Percentiles rank a stretch among this genome's conserved stretches.
These are phyloP conservation scores for Leptogaster cylindrica DNA, from an alignment of 2,888 invertebrate species.

Conservation along the genomic window DNA sequence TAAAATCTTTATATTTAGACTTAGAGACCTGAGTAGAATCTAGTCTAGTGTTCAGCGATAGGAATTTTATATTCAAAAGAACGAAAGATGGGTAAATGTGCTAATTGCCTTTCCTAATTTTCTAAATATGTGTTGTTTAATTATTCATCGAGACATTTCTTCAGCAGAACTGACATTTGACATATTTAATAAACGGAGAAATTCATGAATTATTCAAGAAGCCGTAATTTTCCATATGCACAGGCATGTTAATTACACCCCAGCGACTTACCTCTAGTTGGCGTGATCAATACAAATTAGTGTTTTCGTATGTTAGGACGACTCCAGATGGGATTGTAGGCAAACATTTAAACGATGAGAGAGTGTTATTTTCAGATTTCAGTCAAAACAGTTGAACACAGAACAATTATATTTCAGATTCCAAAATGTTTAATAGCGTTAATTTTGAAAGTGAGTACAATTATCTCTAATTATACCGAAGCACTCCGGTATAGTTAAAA, in stretches of 20 bases:
- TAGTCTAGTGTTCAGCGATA: no score
- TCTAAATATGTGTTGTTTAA: conserved; percentile 44
- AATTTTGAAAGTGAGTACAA: conserved; percentile 24
- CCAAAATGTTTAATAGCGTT: conserved; percentile 34
- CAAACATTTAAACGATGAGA: conserved; percentile 10
- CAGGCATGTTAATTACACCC: conserved; percentile 36
- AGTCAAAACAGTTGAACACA: conserved; percentile 25
- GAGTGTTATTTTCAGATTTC: conserved; percentile 17
- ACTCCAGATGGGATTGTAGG: neutral
- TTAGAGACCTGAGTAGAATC: no score
- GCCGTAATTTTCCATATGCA: conserved; percentile 36
- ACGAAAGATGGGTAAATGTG: no score
- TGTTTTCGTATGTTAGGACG: conserved; percentile 30
- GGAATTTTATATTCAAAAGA: no score
- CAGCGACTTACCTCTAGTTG: conserved; percentile 8
- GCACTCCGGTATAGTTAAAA: neutral
- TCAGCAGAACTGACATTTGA: conserved; percentile 45
- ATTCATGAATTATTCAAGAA: conserved; percentile 43
- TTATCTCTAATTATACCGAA: conserved; percentile 2
- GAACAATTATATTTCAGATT: conserved; percentile 18
- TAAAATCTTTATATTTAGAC: no score
- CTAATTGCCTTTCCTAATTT: conserved; percentile 48
- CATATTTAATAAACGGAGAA: conserved; percentile 45
- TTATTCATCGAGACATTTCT: conserved; percentile 46
- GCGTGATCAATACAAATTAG: conserved; percentile 33